A percentile compares a stretch with the other conserved stretches of the same genome.
Evolutionary conservation across 2,888 invertebrate genomes (phyloP).

Genomic region (Timandra comae): DNA sequence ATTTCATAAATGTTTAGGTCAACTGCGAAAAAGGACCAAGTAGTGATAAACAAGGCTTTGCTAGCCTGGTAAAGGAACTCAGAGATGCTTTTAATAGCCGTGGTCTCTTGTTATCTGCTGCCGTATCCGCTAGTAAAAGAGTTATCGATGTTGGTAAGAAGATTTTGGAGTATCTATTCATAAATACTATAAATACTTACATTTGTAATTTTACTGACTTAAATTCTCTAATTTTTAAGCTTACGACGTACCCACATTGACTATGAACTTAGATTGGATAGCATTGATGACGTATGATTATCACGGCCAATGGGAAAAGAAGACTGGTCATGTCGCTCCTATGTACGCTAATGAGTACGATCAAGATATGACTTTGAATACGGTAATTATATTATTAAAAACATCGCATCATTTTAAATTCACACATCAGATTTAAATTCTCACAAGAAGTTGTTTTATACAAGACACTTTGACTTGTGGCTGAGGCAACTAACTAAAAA

Average conservation of each 20-base stretch:
- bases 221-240: conserved; percentile 32
- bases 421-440: not conserved
- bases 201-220: not conserved
- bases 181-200: not conserved
- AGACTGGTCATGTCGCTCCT: conserved; percentile 92
- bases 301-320: conserved; percentile 94
- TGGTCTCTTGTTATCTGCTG: conserved; percentile 85
- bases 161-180: not conserved
- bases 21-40: conserved; percentile 89
- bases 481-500: too few relatives aligned
- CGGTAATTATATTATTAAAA: conserved; percentile 37
- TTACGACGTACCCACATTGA: conserved; percentile 87
- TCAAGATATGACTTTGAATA: conserved; percentile 85
- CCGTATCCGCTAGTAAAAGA: conserved; percentile 89
- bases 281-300: conserved; percentile 95
- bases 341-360: conserved; percentile 87
- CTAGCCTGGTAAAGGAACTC: conserved; percentile 84
- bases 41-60: conserved; percentile 88
- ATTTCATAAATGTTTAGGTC: conserved; percentile 76
- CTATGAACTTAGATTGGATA: conserved; percentile 90
- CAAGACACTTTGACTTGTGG: too few relatives aligned
- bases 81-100: conserved; percentile 82
- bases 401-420: not conserved
- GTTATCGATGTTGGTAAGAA: conserved; percentile 85
- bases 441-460: not conserved